phyloP scores from a whole-genome alignment of 2,113 vertebrate genomes.

The Equus quagga region DNA sequence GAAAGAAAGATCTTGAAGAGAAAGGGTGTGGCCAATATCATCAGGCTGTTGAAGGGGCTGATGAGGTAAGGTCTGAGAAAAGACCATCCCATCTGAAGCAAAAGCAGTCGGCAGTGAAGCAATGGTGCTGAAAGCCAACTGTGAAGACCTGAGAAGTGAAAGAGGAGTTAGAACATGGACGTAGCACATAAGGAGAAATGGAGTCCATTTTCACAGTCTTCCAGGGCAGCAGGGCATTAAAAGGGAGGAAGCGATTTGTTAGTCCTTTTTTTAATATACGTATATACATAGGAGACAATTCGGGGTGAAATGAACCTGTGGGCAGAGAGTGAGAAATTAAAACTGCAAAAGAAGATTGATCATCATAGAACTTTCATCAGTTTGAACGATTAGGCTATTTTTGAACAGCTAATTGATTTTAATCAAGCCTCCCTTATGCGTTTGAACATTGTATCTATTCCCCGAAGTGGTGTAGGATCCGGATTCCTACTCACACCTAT shows the following conservation, averaged over 20 bases:
- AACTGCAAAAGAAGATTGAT: neutral
- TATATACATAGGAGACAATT: neutral
- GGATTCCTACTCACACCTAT: neutral
- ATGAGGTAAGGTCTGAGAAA: neutral
- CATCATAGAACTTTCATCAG: neutral
- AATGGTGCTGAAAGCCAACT: neutral
- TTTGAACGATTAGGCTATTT: neutral
- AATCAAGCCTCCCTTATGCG: neutral
- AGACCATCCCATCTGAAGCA: neutral
- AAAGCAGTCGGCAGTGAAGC: neutral
- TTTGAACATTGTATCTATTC: neutral
- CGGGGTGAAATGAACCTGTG: neutral
- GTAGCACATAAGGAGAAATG: neutral
- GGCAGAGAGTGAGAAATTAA: neutral
- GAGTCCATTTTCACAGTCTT: neutral
- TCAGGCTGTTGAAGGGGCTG: neutral
- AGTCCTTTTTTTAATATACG: neutral
- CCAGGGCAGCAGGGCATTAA: neutral
- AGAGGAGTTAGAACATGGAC: neutral
- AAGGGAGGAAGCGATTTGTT: neutral
- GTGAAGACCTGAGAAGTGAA: neutral
- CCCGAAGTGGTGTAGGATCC: neutral
- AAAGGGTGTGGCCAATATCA: neutral
- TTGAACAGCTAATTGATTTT: neutral
- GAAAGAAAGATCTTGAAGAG: neutral